phyloP scores from a whole-genome alignment of 2,797 vertebrate genomes.

The Columba guinea region DNA sequence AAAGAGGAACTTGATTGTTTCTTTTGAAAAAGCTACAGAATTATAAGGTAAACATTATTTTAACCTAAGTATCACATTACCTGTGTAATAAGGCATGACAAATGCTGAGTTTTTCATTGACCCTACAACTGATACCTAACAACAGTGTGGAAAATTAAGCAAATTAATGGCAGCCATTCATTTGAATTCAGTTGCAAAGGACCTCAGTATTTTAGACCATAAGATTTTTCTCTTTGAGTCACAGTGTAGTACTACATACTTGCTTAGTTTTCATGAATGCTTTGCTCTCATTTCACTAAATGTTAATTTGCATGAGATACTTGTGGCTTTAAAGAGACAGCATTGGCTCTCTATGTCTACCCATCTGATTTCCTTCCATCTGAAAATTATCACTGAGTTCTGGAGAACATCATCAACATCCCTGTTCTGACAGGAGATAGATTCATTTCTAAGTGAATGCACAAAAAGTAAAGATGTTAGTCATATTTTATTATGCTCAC shows the following conservation, averaged over 20 bases:
- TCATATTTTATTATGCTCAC: slow-evolving; percentile 36
- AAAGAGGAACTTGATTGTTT: not conserved
- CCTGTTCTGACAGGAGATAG: slow-evolving; percentile 2
- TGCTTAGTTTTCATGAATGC: slow-evolving; percentile 45
- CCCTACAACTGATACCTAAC: not conserved
- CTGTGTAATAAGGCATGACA: not conserved
- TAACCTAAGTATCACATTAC: not conserved
- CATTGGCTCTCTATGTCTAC: not conserved
- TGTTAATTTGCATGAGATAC: slow-evolving; percentile 54
- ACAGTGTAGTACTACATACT: slow-evolving; percentile 2
- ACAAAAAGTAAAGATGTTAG: slow-evolving; percentile 29
- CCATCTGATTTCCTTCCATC: slow-evolving; percentile 48
- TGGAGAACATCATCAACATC: slow-evolving; percentile 11
- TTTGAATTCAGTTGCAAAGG: slow-evolving; percentile 30
- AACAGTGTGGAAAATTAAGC: not conserved
- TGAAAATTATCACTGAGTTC: slow-evolving; percentile 32
- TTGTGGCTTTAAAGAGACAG: slow-evolving; percentile 61
- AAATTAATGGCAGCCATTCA: not conserved
- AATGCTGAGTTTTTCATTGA: not conserved
- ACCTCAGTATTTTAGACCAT: not conserved
- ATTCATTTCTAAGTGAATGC: not conserved
- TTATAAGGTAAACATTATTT: not conserved
- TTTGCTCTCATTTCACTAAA: slow-evolving; percentile 34
- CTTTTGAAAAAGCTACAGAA: slow-evolving; percentile 16
- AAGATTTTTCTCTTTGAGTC: slow-evolving; percentile 39